Base-by-base conservation (phyloP, 2,113 vertebrate species). In the Tragelaphus buxtoni region DNA sequence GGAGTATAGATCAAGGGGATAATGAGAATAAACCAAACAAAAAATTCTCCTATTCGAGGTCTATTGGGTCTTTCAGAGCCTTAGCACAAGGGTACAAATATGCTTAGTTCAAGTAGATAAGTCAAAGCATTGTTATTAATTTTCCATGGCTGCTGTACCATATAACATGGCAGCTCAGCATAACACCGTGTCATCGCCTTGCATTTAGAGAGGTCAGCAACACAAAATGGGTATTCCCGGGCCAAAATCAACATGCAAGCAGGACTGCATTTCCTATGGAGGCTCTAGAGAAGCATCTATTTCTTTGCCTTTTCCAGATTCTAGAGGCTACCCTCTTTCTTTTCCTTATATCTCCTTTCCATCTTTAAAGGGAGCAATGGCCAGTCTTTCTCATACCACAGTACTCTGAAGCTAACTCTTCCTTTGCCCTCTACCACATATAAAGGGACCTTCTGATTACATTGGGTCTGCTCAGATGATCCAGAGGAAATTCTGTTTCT, bases 241-340 rank as follows among this genome's bases (percentile, higher is more conserved):
- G 16, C 3, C 65, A 39, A 91, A 81, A 53, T 22, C 30, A 87
- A 72, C 22, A 4, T 39, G 1, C 69, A 4, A 5, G 7, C 18
- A 13, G 3, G 13, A 0, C 10, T 77, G 28, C 9, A 0, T 24
- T 74, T 24, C 5, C 39, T 47, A 3, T 35, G 10, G 1, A 17
- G 7, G 0, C 14, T 72, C 14, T 56, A 8, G 9, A 65, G 10
- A 26, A 51, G 1, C 69, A 47, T 24, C 9, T 7, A 13, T 22
- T 24, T 47, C 13, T 30, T 87, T 65, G 3, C 13, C 26, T 74
- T 77, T 83, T 47, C 22, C 14, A 16, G 32, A 53, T 81, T 49
- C n/a, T 24, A 26, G 22, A 77, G 1, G 7, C 1, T 32, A 45
- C 16, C 7, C 24, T 55, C 18, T 12, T 14, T 35, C 5, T 32